A percentile compares a stretch with the other conserved stretches of the same genome.
Conservation (phyloP, 2,888 invertebrate genomes). For the Phyllotreta striolata region DNA sequence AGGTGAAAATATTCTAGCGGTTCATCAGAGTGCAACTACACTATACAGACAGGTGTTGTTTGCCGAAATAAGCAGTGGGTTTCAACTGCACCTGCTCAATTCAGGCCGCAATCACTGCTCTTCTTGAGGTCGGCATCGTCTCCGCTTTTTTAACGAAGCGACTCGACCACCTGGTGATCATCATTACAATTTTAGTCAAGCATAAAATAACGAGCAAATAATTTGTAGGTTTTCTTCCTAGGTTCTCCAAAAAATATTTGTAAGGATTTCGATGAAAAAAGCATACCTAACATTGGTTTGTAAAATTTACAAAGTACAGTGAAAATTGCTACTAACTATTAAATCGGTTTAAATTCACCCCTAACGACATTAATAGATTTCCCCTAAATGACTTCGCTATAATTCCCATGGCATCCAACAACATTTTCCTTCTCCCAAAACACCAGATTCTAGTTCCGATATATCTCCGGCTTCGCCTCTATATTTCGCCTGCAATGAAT, state of each 20-base stretch:
- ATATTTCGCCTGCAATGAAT: slow-evolving; percentile 35
- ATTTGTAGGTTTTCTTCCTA: too few relatives aligned
- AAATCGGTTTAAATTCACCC: too few relatives aligned
- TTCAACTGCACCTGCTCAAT: slow-evolving; percentile 20
- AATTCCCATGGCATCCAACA: neutral
- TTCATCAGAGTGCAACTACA: slow-evolving; percentile 5
- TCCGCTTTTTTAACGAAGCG: slow-evolving; percentile 12
- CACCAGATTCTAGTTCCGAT: slow-evolving; percentile 8
- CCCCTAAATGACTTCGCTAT: too few relatives aligned
- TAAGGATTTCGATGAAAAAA: too few relatives aligned
- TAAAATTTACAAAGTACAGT: too few relatives aligned
- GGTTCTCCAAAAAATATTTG: too few relatives aligned
- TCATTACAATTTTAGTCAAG: too few relatives aligned
- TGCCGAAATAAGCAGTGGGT: slow-evolving; percentile 17
- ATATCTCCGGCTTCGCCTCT: slow-evolving; percentile 6
- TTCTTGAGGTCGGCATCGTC: slow-evolving; percentile 4
- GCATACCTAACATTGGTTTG: too few relatives aligned
- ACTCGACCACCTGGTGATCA: slow-evolving; percentile 20
- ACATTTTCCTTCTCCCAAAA: neutral
- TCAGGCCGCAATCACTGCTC: slow-evolving; percentile 25
- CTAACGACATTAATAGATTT: too few relatives aligned
- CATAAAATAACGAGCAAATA: too few relatives aligned
- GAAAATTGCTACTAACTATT: too few relatives aligned
- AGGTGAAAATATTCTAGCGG: slow-evolving; percentile 21
- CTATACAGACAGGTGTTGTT: slow-evolving; percentile 20